Base-by-base conservation (phyloP, 1,140 invertebrate species). In the Trypoxylus dichotomus region DNA sequence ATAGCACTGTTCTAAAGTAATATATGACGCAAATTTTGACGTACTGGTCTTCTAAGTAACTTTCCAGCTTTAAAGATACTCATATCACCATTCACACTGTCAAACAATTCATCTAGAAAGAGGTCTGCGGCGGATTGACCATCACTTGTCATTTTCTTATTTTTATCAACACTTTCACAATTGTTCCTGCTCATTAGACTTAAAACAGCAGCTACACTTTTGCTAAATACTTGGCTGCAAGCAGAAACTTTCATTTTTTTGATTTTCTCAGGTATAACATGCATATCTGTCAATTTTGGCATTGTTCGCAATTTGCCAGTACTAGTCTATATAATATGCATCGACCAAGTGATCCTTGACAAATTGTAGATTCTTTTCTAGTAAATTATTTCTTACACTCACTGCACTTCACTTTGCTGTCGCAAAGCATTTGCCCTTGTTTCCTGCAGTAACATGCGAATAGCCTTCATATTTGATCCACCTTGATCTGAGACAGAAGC, bases 191-290 rank as follows among this genome's bases (percentile, higher is more conserved):
- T 32, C 24, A 63, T 32, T n/a, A 42, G 25, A 1, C 25, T 21
- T 25, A 60, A 75, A 29, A 25, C 37, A 24, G 72, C 11, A 74
- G 72, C 72, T 21, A 75, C 29, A 42, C 13, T 75, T 29, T 60
- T 6, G 24, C 77, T 75, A 42, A 75, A 75, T 24, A 75, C 73
- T 68, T 78, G 77, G 2, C 43, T 37, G 21, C 42, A 74, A n/a
- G 2, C 41, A 24, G 42, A 54, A 21, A 79, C 79, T 47, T 79
- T 79, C 76, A 76, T 78, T 60, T 78, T 78, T 42, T 76, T 79
- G 47, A 80, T 76, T 79, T 79, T 81, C 24, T 13, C 11, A 43
- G 73, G 41, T 1, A 74, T 1, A 11, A 74, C 41, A 21, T 74
- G 73, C 19, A 42, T 25, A 2, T 74, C 73, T 6, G 32, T 74